Evolutionary conservation across 2,888 invertebrate genomes (phyloP).

Genomic region (Gymnoscelis rufifasciata): DNA sequence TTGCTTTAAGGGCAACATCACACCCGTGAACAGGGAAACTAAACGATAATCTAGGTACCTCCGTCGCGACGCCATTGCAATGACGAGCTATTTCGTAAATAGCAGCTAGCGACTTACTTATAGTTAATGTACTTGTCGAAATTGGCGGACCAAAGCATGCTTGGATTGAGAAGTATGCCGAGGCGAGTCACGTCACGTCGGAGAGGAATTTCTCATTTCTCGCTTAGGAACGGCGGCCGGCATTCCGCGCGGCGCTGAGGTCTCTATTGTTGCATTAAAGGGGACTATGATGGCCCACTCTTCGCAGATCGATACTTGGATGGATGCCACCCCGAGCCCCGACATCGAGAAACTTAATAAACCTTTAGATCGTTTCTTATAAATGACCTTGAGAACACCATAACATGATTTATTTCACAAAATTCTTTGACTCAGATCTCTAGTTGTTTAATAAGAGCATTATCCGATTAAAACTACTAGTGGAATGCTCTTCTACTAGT

Average conservation of each 20-base stretch:
- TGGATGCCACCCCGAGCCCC: not conserved
- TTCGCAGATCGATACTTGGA: conserved; percentile 7
- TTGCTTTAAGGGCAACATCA: no score
- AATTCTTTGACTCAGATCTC: no score
- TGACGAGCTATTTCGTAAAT: no score
- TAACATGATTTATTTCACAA: no score
- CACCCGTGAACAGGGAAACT: no score
- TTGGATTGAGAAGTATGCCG: conserved; percentile 1
- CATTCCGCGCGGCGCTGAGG: conserved; percentile 9
- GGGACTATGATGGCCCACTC: not conserved
- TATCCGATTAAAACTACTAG: no score
- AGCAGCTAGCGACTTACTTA: not conserved
- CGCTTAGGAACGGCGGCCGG: conserved; percentile 16
- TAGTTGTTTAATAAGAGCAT: no score
- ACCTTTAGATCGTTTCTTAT: no score
- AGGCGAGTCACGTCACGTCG: conserved; percentile 6
- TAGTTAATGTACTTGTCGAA: not conserved
- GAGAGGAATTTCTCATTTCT: conserved; percentile 41
- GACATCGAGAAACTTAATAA: not conserved
- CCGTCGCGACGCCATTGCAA: no score
- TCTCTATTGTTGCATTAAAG: not conserved
- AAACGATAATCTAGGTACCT: no score
- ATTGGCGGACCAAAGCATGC: not conserved
- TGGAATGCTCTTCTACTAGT: no score
- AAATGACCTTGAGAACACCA: no score